phyloP scores from a whole-genome alignment of 1,140 invertebrate genomes.

The Littorina saxatilis region DNA sequence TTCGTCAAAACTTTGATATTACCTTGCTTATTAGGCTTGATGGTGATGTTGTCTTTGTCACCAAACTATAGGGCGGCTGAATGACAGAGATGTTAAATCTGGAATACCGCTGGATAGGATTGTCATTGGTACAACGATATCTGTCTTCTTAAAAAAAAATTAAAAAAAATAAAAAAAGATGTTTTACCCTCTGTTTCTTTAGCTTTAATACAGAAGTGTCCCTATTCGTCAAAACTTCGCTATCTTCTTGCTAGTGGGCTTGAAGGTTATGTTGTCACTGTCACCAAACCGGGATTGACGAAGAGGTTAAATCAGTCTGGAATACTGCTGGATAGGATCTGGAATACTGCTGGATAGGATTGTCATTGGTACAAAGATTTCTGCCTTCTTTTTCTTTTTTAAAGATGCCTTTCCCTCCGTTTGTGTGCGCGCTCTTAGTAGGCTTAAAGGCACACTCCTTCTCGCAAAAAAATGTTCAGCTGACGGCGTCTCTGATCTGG shows the following conservation, averaged over 20 bases:
- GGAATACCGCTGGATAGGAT: constrained; percentile 64
- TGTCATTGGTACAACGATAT: constrained; percentile 66
- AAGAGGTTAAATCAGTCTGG: constrained; percentile 37
- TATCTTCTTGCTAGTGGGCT: not conserved
- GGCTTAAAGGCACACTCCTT: too few species aligned
- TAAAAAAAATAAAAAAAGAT: too few species aligned
- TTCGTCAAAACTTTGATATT: too few species aligned
- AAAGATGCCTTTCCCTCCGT: too few species aligned
- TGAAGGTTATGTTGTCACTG: not conserved
- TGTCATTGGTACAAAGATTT: constrained; percentile 66
- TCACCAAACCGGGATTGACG: not conserved
- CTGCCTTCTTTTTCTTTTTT: too few species aligned
- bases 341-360: constrained; percentile 64
- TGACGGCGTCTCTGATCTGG: too few species aligned
- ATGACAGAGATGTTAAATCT: not conserved
- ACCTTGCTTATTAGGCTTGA: not conserved
- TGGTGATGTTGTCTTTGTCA: not conserved
- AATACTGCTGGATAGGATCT: constrained; percentile 60
- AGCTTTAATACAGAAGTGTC: too few species aligned
- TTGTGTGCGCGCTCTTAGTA: not conserved
- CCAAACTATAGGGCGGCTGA: not conserved
- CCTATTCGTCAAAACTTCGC: too few species aligned
- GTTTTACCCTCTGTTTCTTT: too few species aligned
- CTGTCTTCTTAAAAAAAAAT: too few species aligned
- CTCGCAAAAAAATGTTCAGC: too few species aligned